These are phyloP conservation scores for Lutjanus campechanus DNA, from an alignment of 2,797 vertebrate species.

Conservation along the genomic window DNA sequence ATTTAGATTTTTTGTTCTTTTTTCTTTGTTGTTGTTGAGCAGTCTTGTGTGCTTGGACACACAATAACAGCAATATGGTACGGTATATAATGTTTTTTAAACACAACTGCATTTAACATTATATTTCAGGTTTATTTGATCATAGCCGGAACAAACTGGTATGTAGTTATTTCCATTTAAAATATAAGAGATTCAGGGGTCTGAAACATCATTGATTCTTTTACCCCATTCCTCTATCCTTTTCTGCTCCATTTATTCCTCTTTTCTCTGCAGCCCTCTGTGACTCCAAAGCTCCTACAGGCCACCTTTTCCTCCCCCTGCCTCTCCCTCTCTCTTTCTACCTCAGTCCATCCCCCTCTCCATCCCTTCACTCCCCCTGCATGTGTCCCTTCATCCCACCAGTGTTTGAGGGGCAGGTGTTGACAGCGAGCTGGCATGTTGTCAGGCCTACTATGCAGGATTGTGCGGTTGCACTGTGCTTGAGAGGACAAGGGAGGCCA, in stretches of 20 bases:
- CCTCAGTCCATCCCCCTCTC: constrained; percentile 40
- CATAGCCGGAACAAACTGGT: background rate
- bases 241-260: constrained; percentile 17
- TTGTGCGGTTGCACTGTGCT: constrained; percentile 69
- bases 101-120: background rate
- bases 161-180: constrained; percentile 2
- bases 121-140: background rate
- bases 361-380: constrained; percentile 55
- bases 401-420: constrained; percentile 78
- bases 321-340: constrained; percentile 8
- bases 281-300: constrained; percentile 24
- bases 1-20: background rate
- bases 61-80: background rate
- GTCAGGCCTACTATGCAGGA: constrained; percentile 75
- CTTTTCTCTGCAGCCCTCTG: constrained; percentile 28
- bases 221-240: background rate
- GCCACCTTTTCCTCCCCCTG: constrained; percentile 12
- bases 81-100: background rate
- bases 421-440: constrained; percentile 83
- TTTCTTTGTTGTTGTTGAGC: background rate
- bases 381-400: constrained; percentile 73
- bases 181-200: background rate
- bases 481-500: constrained; percentile 77
- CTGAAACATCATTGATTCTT: background rate
- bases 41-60: background rate